phyloP scores from a whole-genome alignment of 2,797 vertebrate species.

The Tapera naevia region DNA sequence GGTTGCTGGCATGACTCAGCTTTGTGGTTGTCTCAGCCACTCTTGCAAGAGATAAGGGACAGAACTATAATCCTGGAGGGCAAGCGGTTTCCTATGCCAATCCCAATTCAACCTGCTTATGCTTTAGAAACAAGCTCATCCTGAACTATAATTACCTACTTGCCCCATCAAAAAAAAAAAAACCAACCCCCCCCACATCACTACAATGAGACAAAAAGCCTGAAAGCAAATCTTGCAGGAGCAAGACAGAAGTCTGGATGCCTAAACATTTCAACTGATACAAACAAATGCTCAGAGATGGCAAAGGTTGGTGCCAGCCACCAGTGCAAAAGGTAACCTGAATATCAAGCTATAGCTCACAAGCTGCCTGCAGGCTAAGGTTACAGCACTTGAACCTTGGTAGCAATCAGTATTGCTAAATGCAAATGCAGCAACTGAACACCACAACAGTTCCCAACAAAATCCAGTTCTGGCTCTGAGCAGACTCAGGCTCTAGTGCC shows the following conservation, averaged over 20 bases:
- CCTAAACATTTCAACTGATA: background rate
- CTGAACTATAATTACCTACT: background rate
- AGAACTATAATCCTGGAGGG: constrained; percentile 2
- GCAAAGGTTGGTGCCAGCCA: background rate
- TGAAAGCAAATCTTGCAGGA: background rate
- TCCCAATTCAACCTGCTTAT: background rate
- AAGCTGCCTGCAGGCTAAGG: background rate
- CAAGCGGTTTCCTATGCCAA: background rate
- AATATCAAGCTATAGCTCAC: constrained; percentile 9
- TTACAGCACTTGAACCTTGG: background rate
- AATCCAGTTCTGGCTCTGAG: background rate
- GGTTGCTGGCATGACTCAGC: constrained; percentile 26
- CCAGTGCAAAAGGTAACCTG: background rate
- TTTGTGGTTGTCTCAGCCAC: constrained; percentile 20
- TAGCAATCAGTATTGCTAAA: background rate
- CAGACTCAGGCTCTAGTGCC: background rate
- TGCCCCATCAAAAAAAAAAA: background rate
- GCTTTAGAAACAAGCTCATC: background rate
- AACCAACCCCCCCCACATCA: background rate
- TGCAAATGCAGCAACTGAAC: background rate
- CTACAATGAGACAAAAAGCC: background rate
- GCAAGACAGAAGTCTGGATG: background rate
- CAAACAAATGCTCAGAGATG: background rate
- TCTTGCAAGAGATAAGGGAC: constrained; percentile 8
- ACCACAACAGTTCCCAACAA: background rate